Percentiles rank a stretch among this genome's conserved stretches.
Conservation (phyloP, 2,113 vertebrate genomes). For the Rhipidura dahli region DNA sequence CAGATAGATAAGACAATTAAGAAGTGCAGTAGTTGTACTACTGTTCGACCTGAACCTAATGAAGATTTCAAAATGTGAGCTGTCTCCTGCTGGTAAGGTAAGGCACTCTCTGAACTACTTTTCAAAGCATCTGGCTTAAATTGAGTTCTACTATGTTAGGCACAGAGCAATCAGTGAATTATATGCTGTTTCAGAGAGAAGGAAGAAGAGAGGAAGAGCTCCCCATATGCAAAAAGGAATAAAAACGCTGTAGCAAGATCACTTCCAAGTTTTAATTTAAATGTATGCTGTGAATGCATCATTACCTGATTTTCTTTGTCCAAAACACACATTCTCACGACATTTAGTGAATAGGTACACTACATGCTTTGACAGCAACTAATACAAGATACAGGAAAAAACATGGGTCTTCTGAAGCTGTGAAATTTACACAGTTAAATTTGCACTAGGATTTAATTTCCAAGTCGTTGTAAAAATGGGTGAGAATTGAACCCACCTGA, state of each 20-base stretch:
- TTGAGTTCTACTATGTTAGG: neutral
- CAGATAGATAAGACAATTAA: neutral
- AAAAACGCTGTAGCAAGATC: neutral
- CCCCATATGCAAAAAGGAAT: fast-evolving
- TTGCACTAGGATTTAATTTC: neutral
- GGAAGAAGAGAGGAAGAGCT: neutral
- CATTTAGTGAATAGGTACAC: neutral
- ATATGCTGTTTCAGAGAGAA: neutral
- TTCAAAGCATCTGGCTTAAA: slow-evolving; percentile 1
- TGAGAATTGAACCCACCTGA: neutral
- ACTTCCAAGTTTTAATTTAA: neutral
- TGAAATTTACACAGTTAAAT: neutral
- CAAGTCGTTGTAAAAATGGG: neutral
- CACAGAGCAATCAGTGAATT: neutral
- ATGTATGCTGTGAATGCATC: neutral
- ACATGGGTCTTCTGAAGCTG: neutral
- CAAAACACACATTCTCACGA: neutral
- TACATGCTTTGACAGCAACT: neutral
- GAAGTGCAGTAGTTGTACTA: neutral
- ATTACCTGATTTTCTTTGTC: neutral
- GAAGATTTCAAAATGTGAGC: neutral
- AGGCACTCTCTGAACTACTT: neutral
- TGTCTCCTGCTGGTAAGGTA: neutral
- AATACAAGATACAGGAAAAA: neutral
- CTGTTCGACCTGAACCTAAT: neutral